Conservation (phyloP, 2,113 vertebrate species). For the Ranitomeya variabilis region DNA sequence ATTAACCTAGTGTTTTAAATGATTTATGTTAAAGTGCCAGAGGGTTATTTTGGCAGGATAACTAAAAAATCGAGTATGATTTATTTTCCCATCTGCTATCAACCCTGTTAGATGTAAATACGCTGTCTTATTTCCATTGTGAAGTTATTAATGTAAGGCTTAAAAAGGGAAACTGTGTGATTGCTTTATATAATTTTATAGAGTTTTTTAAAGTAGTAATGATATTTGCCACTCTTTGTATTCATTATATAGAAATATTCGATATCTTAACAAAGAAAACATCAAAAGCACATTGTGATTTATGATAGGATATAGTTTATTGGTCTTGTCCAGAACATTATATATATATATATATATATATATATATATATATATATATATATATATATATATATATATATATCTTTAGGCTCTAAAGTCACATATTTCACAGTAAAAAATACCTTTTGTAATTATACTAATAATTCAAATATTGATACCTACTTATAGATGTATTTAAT, state of each 20-base stretch:
- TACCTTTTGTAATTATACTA: no score
- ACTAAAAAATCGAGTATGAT: constrained; percentile 10
- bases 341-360: no score
- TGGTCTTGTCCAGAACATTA: neutral
- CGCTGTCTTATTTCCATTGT: constrained; percentile 1
- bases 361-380: no score
- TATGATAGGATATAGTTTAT: neutral
- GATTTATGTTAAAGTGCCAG: constrained; percentile 43
- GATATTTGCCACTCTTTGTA: neutral
- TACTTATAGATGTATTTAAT: no score
- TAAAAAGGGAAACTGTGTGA: neutral
- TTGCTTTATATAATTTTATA: neutral
- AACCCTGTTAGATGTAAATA: constrained; percentile 13
- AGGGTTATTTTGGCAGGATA: constrained; percentile 26
- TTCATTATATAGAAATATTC: neutral
- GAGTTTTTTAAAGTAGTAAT: neutral
- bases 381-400: no score
- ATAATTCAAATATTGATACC: no score
- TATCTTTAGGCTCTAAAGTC: no score
- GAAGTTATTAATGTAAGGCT: neutral
- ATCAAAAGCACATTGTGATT: neutral
- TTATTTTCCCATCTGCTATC: constrained; percentile 42
- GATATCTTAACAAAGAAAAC: neutral
- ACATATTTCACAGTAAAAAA: no score
- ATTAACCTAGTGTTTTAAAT: constrained; percentile 33